A percentile compares a stretch with the other conserved stretches of the same genome.
These are phyloP conservation scores for Zoanthus gigantus DNA, from an alignment of 92 coral and sea anemone genomes.

Conservation along the genomic window DNA sequence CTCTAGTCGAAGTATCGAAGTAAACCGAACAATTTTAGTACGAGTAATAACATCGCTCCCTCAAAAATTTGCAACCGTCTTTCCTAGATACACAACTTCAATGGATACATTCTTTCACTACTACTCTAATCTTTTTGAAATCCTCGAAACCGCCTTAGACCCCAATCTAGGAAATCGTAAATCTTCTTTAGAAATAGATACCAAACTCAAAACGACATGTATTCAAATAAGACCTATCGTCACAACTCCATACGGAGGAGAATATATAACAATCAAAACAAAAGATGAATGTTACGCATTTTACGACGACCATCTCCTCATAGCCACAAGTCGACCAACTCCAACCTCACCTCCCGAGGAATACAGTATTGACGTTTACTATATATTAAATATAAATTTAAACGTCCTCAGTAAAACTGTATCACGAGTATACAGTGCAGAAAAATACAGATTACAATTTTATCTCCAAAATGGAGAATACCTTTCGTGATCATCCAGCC, in stretches of 20 bases:
- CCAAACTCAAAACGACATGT: not conserved
- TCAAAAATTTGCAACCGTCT: not conserved
- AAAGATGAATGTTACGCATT: not conserved
- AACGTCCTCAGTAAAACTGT: not conserved
- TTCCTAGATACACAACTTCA: not conserved
- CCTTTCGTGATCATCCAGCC: not conserved
- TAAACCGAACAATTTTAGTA: not conserved
- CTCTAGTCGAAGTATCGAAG: not conserved
- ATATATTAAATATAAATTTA: conserved; percentile 10
- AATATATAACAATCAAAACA: not conserved
- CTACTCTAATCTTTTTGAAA: not conserved
- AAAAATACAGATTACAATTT: not conserved
- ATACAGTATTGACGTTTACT: conserved; percentile 15
- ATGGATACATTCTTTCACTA: not conserved
- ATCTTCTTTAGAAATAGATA: not conserved
- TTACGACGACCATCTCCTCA: not conserved
- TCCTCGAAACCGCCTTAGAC: not conserved
- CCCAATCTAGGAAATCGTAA: not conserved
- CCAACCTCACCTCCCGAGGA: not conserved
- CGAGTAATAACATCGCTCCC: not conserved
- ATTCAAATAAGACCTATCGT: not conserved
- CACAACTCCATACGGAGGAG: not conserved
- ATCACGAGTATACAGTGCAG: not conserved
- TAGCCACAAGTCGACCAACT: not conserved
- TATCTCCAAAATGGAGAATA: conserved; percentile 12